A percentile compares a stretch with the other conserved stretches of the same genome.
phyloP scores from a whole-genome alignment of 2,113 vertebrate genomes.

The Larimichthys polyactis region DNA sequence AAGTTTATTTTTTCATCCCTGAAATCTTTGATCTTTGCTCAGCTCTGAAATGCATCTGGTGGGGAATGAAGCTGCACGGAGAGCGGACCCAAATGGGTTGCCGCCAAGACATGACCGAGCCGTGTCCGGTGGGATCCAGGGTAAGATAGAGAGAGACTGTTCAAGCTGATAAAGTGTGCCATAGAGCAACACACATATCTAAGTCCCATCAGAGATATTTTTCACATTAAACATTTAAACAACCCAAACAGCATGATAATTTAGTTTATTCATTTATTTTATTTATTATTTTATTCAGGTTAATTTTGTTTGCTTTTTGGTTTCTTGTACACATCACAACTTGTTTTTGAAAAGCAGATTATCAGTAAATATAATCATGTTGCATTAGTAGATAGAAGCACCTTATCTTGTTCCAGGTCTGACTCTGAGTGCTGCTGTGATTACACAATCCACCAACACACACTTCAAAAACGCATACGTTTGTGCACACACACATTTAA shows the following conservation, averaged over 20 bases:
- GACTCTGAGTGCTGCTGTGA: neutral
- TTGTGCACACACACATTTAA: slow-evolving; percentile 3
- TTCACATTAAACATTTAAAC: too few species aligned
- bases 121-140: too few species aligned
- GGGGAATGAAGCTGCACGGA: too few species aligned
- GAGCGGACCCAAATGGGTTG: too few species aligned
- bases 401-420: slow-evolving; percentile 12
- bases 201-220: too few species aligned
- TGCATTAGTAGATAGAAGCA: slow-evolving; percentile 17
- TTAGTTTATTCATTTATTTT: too few species aligned
- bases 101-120: too few species aligned
- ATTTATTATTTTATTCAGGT: neutral
- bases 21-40: neutral
- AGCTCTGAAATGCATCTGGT: too few species aligned
- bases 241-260: too few species aligned
- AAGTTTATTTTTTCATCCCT: neutral
- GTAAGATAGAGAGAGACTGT: too few species aligned
- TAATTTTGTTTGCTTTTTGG: neutral
- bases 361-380: slow-evolving; percentile 9
- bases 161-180: too few species aligned
- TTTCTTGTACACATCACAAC: neutral
- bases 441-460: slow-evolving; percentile 28
- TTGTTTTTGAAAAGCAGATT: neutral
- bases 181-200: too few species aligned
- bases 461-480: neutral